These are phyloP conservation scores for Lepus europaeus DNA, from an alignment of 2,113 vertebrate genomes.

Conservation along the genomic window DNA sequence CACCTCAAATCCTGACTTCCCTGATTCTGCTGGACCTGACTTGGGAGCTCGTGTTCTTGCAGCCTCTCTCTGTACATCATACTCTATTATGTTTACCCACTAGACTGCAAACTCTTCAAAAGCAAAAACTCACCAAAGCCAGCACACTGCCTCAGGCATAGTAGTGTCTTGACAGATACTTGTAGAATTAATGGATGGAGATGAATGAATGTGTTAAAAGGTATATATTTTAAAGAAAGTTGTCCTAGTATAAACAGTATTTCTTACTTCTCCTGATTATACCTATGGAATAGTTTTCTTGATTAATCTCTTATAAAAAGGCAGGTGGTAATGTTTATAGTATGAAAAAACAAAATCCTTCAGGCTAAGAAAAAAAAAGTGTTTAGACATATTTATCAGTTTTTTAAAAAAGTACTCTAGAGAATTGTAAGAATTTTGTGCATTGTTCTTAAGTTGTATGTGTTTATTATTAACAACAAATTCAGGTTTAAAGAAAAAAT, in stretches of 20 bases:
- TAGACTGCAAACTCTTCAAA: not conserved
- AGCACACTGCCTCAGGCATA: not conserved
- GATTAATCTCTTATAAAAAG: not conserved
- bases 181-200: not conserved
- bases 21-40: not conserved
- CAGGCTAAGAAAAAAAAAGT: not conserved
- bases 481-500: slow-evolving; percentile 35
- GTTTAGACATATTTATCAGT: not conserved
- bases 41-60: not conserved
- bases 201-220: not conserved
- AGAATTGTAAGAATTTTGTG: not conserved
- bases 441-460: not conserved
- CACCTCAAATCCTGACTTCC: not conserved
- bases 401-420: slow-evolving; percentile 22
- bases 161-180: not conserved
- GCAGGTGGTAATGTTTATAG: not conserved
- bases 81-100: not conserved
- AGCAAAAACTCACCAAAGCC: not conserved
- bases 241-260: not conserved
- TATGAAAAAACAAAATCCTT: slow-evolving; percentile 35
- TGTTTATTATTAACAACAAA: not conserved
- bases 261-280: not conserved
- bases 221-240: not conserved
- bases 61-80: not conserved
- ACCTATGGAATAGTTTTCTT: not conserved